phyloP scores from a whole-genome alignment of 2,113 vertebrate genomes.

The Albula goreensis region DNA sequence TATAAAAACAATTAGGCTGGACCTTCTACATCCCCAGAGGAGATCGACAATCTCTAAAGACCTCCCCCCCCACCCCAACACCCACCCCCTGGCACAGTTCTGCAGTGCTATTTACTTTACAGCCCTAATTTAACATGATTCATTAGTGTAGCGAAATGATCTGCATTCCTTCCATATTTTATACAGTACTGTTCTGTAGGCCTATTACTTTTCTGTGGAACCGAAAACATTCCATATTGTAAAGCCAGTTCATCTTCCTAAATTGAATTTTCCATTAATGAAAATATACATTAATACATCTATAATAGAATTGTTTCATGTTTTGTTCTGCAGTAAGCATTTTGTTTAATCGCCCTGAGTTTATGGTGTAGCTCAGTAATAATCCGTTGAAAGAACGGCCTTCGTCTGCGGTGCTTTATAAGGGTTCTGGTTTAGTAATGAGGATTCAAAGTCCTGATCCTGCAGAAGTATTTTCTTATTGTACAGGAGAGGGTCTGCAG shows the following conservation, averaged over 20 bases:
- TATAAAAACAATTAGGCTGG: constrained; percentile 7
- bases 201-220: neutral
- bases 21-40: neutral
- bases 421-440: neutral
- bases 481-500: too few species aligned
- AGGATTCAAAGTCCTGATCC: too few species aligned
- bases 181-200: neutral
- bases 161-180: neutral
- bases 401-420: neutral
- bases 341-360: neutral
- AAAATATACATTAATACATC: neutral
- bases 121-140: neutral
- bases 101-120: constrained; percentile 2
- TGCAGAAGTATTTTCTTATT: too few species aligned
- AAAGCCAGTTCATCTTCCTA: neutral
- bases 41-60: neutral
- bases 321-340: neutral
- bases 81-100: neutral
- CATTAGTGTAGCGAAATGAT: neutral
- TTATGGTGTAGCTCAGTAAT: neutral
- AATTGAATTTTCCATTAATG: neutral
- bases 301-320: neutral
- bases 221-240: neutral
- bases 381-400: neutral
- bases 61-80: neutral